phyloP scores from a whole-genome alignment of 2,888 invertebrate species.

The Priapulus caudatus region DNA sequence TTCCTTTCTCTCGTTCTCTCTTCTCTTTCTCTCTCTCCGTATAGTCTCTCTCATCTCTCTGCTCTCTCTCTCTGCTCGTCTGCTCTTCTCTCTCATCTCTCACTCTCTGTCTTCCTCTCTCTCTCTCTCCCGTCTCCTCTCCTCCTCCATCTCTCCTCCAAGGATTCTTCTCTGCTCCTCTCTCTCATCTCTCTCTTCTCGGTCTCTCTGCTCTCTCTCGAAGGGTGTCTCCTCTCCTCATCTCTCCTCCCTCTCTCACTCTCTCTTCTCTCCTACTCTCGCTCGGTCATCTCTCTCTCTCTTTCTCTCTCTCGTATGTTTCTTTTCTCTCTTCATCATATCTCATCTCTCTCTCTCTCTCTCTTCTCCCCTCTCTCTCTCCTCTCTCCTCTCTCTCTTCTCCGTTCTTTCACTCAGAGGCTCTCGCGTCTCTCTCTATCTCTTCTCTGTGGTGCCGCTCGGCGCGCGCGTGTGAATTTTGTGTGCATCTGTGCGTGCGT shows the following conservation, averaged over 20 bases:
- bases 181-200: no score
- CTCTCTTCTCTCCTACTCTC: no score
- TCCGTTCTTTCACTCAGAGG: neutral
- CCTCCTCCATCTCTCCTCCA: neutral
- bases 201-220: neutral
- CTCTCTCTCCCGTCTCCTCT: neutral
- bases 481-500: no score
- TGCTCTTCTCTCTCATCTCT: neutral
- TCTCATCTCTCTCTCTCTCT: no score
- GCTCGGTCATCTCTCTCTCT: neutral
- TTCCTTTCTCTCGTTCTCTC: neutral
- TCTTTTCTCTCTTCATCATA: neutral
- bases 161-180: neutral
- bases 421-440: neutral
- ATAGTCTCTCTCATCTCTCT: neutral
- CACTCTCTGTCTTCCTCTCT: neutral
- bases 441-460: neutral
- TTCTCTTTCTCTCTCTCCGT: neutral
- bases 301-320: neutral
- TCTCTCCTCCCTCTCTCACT: neutral
- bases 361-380: slow-evolving; percentile 3
- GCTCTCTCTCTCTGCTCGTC: no score
- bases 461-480: neutral
- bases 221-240: neutral
- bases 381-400: slow-evolving; percentile 3